A percentile compares a stretch with the other conserved stretches of the same genome.
Conservation (phyloP, 2,113 vertebrate genomes). For the Neotoma lepida region DNA sequence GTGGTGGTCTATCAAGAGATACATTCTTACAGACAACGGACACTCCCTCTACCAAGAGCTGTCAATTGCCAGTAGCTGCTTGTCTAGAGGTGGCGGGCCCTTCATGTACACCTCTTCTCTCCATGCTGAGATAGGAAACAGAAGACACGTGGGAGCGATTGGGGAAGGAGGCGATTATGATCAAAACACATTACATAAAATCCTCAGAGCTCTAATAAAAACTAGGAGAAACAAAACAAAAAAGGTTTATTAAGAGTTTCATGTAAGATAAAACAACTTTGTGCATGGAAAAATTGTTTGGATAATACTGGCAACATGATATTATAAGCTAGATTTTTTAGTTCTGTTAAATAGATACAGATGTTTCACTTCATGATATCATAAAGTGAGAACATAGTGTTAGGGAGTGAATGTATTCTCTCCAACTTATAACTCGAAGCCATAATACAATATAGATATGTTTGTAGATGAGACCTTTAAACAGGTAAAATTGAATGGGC, state of each 20-base stretch:
- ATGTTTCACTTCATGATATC: not conserved
- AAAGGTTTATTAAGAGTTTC: slow-evolving; percentile 10
- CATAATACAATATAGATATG: not conserved
- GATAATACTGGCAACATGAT: not conserved
- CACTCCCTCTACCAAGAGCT: not conserved
- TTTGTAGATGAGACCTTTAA: not conserved
- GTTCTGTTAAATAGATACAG: not conserved
- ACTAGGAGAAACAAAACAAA: not conserved
- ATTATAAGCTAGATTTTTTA: slow-evolving; percentile 8
- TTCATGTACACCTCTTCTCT: not conserved
- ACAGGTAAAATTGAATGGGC: not conserved
- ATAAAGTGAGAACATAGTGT: not conserved
- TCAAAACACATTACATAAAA: not conserved
- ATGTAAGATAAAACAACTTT: slow-evolving; percentile 5
- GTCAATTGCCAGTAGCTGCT: not conserved
- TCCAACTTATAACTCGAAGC: not conserved
- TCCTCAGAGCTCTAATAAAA: not conserved
- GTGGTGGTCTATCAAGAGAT: too few relatives aligned
- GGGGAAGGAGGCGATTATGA: not conserved
- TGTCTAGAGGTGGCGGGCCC: not conserved
- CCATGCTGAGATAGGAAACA: not conserved
- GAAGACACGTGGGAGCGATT: not conserved
- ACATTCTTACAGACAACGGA: not conserved
- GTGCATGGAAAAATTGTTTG: not conserved
- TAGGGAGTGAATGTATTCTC: not conserved